Evolutionary conservation across 2,888 invertebrate genomes (phyloP).

Genomic region (Neoscelio sp.): DNA sequence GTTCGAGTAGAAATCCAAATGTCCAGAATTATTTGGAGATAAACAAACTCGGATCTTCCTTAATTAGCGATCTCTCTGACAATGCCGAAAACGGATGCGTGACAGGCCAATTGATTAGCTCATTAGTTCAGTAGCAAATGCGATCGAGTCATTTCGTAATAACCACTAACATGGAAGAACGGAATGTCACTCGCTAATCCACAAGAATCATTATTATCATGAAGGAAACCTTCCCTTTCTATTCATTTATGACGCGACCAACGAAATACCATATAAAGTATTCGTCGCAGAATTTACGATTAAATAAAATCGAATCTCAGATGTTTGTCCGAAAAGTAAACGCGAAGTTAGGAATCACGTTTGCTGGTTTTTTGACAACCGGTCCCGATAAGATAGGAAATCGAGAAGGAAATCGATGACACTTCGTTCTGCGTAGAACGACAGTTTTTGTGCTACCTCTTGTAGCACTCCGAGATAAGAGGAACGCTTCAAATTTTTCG

Average conservation of each 20-base stretch:
- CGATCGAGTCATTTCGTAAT: constrained; percentile 60
- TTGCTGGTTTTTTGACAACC: constrained; percentile 71
- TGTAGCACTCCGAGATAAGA: constrained; percentile 58
- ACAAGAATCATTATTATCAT: constrained; percentile 47
- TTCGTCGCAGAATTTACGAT: constrained; percentile 46
- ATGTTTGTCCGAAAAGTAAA: constrained; percentile 25
- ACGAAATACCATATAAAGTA: constrained; percentile 58
- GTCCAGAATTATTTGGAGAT: constrained; percentile 45
- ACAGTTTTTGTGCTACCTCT: constrained; percentile 68
- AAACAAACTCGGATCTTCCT: constrained; percentile 47
- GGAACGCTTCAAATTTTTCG: constrained; percentile 62
- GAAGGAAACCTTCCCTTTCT: neutral
- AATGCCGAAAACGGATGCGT: constrained; percentile 46
- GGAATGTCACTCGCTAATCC: constrained; percentile 56
- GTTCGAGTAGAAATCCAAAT: constrained; percentile 26
- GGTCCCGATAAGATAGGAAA: constrained; percentile 76
- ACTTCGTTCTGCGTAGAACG: constrained; percentile 67
- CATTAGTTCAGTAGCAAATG: constrained; percentile 56
- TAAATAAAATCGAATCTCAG: constrained; percentile 49
- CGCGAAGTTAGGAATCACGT: constrained; percentile 34
- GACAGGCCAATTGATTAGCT: constrained; percentile 64
- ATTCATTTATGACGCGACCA: constrained; percentile 55
- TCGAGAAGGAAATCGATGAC: constrained; percentile 70
- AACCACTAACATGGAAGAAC: constrained; percentile 47
- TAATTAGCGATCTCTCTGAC: constrained; percentile 51